Conservation (phyloP, 2,113 vertebrate species). For the Sander vitreus region DNA sequence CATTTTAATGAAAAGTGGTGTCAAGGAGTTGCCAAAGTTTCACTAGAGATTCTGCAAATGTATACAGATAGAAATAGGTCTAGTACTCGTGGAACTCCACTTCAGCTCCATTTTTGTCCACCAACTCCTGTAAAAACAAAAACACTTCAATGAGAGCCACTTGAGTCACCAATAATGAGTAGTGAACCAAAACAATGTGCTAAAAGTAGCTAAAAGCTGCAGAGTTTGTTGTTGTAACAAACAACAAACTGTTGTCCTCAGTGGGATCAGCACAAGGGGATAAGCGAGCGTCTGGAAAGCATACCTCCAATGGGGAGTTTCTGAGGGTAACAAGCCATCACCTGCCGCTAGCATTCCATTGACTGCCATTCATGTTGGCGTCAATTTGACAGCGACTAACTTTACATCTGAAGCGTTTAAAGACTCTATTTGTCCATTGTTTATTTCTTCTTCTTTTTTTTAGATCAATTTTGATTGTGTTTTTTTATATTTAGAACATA, state of each 20-base stretch:
- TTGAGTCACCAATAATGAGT: background rate
- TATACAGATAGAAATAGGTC: background rate
- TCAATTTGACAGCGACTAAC: too few species aligned
- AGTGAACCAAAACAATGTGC: background rate
- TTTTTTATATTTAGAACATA: too few species aligned
- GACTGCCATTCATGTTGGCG: too few species aligned
- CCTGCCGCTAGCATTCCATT: too few species aligned
- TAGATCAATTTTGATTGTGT: too few species aligned
- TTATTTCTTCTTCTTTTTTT: too few species aligned
- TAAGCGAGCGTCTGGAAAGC: too few species aligned
- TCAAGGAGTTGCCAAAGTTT: background rate
- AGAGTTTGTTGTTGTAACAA: background rate
- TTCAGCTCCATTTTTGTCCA: background rate
- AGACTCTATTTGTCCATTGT: too few species aligned
- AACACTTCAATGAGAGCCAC: background rate
- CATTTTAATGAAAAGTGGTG: background rate
- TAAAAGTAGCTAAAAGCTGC: background rate
- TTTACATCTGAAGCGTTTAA: too few species aligned
- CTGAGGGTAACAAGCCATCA: too few species aligned
- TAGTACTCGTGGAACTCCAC: background rate
- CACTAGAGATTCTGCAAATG: background rate
- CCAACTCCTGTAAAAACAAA: background rate
- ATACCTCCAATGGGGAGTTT: too few species aligned
- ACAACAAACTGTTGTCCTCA: background rate
- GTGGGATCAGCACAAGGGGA: background rate